Evolutionary conservation across 2,888 invertebrate genomes (phyloP).

Genomic region (Mycalesis mineus): DNA sequence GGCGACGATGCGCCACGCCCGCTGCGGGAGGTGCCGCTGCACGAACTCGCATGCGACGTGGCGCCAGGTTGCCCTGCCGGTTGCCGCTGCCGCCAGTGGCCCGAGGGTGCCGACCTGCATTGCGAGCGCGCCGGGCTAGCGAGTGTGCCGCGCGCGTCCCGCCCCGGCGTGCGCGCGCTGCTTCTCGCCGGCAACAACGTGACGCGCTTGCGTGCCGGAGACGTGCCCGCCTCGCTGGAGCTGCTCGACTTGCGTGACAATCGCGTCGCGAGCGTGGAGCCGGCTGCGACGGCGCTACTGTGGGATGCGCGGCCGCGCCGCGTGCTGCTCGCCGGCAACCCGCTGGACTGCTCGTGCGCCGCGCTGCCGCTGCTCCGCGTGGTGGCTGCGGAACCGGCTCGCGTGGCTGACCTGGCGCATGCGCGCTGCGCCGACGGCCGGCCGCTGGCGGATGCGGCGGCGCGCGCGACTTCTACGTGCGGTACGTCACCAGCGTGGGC

Average conservation of each 20-base stretch:
- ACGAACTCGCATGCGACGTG: conserved; percentile 11
- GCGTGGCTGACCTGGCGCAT: conserved; percentile 15
- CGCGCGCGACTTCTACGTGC: conserved; percentile 10
- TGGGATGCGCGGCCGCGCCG: conserved; percentile 20
- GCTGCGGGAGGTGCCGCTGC: conserved; percentile 11
- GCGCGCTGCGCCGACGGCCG: conserved; percentile 17
- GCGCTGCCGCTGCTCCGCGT: conserved; percentile 26
- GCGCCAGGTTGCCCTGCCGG: conserved; percentile 15
- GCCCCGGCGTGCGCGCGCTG: conserved; percentile 25
- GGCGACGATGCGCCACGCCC: conserved; percentile 16
- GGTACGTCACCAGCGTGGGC: conserved; percentile 14
- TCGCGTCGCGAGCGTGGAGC: conserved; percentile 23
- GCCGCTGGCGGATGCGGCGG: conserved; percentile 19
- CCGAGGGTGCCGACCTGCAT: conserved; percentile 22
- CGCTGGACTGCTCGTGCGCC: conserved; percentile 34
- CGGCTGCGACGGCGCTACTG: conserved; percentile 26
- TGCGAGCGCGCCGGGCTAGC: conserved; percentile 27
- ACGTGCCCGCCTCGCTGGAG: conserved; percentile 21
- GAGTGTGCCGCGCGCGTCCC: conserved; percentile 20
- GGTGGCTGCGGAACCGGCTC: conserved; percentile 24
- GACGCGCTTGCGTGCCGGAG: conserved; percentile 15
- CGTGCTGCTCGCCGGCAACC: conserved; percentile 33
- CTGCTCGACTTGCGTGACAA: conserved; percentile 34
- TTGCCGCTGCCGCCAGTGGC: conserved; percentile 12
- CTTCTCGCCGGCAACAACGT: conserved; percentile 27